Evolutionary conservation across 2,888 invertebrate genomes (phyloP).

Genomic region (Zonitis immaculata): DNA sequence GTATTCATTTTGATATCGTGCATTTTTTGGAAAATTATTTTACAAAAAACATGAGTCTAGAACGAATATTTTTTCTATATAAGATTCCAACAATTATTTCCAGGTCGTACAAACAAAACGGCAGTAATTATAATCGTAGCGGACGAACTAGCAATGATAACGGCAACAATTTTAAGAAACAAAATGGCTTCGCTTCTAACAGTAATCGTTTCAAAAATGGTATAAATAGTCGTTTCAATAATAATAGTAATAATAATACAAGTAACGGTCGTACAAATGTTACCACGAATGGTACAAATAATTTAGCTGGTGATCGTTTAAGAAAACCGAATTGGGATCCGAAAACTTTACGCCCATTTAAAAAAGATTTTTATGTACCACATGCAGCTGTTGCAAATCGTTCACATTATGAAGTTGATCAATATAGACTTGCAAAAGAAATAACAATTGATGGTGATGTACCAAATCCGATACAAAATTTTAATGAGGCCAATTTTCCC

Average conservation of each 20-base stretch:
- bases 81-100: conserved; percentile 21
- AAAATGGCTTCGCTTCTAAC: conserved; percentile 24
- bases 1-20: too few relatives aligned
- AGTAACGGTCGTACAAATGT: too few relatives aligned
- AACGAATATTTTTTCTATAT: not conserved
- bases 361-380: conserved; percentile 91
- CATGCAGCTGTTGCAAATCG: conserved; percentile 68
- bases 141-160: conserved; percentile 37
- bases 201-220: conserved; percentile 24
- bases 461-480: conserved; percentile 82
- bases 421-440: conserved; percentile 73
- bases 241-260: too few relatives aligned
- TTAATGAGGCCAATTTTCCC: conserved; percentile 85
- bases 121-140: conserved; percentile 32
- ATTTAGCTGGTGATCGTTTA: conserved; percentile 71
- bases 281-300: conserved; percentile 81
- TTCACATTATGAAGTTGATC: conserved; percentile 65
- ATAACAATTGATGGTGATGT: conserved; percentile 84
- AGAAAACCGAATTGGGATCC: conserved; percentile 88
- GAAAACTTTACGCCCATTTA: conserved; percentile 74
- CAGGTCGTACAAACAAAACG: conserved; percentile 35
- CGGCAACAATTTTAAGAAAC: conserved; percentile 43
- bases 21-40: too few relatives aligned
- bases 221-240: conserved; percentile 40
- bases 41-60: too few relatives aligned